Evolutionary conservation across 2,888 invertebrate genomes (phyloP), one percentile per base, ranked within the genome.

Genomic region (Hydraecia micacea): DNA sequence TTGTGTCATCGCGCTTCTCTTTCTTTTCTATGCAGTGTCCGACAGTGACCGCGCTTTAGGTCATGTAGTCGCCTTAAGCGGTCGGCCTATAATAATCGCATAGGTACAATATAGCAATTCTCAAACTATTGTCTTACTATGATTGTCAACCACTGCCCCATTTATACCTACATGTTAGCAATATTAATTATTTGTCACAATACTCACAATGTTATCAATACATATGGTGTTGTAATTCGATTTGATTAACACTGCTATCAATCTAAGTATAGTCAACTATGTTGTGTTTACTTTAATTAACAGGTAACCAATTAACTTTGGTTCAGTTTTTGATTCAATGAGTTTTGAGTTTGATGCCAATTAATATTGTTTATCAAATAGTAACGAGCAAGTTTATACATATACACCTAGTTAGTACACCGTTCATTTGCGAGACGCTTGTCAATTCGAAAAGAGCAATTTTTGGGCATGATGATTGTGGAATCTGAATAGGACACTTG

Each of bases 281-380:
- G 55, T 58, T 82, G 77, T 86, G 82, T 87, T 87, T 80, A 76
- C 79, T 83, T 85, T 85, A 83, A 87, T 87, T 88, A 88, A 83
- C 78, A 52, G 79, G 66, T 78, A 66, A 42, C 63, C 65, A 79
- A 83, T 86, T 80, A 77, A 79, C 70, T 69, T 67, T 28, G 79
- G 86, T 83, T 83, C 65, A 55, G 46, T 76, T 80, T 75, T 80
- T 69, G 80, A 76, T 71, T 79, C 62, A 60, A 70, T 42, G 60
- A 77, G 65, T 79, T 85, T 81, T 77, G 70, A 32, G 46, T 63
- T 81, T 69, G 72, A 28, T 65, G 18, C 67, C 32, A 85, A 85
- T 76, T 76, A 76, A 69, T 80, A 60, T 73, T 84, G 75, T 75
- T 75, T 69, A 36, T 46, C 13, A n/a, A 83, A 62, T 68, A 21